Evolutionary conservation across 2,797 vertebrate genomes (phyloP).

Genomic region (Acipenser transmontanus): DNA sequence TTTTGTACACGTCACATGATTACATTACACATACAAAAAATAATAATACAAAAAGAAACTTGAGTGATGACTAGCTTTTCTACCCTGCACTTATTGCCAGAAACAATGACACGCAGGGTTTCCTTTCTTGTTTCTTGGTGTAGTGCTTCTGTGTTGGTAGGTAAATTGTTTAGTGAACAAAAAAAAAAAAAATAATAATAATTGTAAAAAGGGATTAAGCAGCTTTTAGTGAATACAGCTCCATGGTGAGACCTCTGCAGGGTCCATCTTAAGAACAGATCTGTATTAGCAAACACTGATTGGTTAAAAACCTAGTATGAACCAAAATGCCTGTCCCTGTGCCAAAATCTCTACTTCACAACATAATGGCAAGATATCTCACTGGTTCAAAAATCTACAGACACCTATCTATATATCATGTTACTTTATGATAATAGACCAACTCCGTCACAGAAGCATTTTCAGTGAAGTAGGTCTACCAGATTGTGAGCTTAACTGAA

Average conservation of each 20-base stretch:
- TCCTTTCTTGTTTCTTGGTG: constrained; percentile 50
- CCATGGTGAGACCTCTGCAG: constrained; percentile 50
- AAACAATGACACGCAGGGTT: constrained; percentile 50
- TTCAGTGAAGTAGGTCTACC: constrained; percentile 51
- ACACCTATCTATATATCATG: constrained; percentile 58
- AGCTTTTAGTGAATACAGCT: constrained; percentile 75
- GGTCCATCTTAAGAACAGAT: constrained; percentile 60
- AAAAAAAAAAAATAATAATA: constrained; percentile 33
- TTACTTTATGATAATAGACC: constrained; percentile 57
- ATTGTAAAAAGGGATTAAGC: constrained; percentile 62
- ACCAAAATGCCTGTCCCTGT: constrained; percentile 63
- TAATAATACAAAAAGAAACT: constrained; percentile 76
- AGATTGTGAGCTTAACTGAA: constrained; percentile 23
- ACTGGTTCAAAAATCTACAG: constrained; percentile 65
- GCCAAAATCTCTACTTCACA: constrained; percentile 64
- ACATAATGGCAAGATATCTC: constrained; percentile 69
- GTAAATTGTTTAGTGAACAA: constrained; percentile 45
- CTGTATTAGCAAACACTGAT: constrained; percentile 72
- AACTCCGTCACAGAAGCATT: constrained; percentile 61
- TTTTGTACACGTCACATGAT: constrained; percentile 94
- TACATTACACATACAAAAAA: constrained; percentile 70
- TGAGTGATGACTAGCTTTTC: constrained; percentile 66
- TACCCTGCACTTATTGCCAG: constrained; percentile 61
- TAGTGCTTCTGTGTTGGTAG: constrained; percentile 79
- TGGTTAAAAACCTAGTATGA: constrained; percentile 72